phyloP scores from a whole-genome alignment of 2,888 invertebrate genomes.

The Chaetoderma sp. region DNA sequence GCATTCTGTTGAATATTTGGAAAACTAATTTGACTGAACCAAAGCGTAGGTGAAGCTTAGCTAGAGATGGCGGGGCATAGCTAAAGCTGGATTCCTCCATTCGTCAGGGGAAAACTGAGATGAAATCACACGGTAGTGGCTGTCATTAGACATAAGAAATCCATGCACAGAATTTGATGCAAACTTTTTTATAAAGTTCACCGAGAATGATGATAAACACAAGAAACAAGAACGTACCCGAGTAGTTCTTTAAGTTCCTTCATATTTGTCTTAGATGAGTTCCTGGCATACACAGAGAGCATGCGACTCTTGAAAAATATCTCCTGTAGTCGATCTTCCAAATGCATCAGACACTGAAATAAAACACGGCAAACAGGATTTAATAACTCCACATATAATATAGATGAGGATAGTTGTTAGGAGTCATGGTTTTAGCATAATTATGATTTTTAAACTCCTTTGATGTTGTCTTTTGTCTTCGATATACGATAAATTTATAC shows the following conservation, averaged over 20 bases:
- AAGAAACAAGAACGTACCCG: conserved; percentile 44
- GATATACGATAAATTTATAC: too few relatives aligned
- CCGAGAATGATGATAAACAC: background rate
- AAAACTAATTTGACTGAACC: too few relatives aligned
- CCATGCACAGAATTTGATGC: background rate
- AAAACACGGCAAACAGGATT: conserved; percentile 14
- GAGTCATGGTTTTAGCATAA: background rate
- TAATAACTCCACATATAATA: background rate
- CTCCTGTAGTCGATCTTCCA: conserved; percentile 87
- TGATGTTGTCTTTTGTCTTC: too few relatives aligned
- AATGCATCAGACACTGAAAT: conserved; percentile 79
- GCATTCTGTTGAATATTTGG: too few relatives aligned
- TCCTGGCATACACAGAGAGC: conserved; percentile 80
- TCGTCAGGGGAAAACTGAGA: background rate
- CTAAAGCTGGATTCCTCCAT: too few relatives aligned
- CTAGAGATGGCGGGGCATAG: too few relatives aligned
- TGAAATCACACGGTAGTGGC: background rate
- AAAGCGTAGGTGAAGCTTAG: too few relatives aligned
- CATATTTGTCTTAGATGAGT: conserved; percentile 49
- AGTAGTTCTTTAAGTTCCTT: conserved; percentile 58
- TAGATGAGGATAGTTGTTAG: background rate
- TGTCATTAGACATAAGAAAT: background rate
- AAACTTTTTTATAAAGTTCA: background rate
- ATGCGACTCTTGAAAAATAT: conserved; percentile 87
- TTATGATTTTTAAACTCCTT: background rate